Evolutionary conservation across 2,113 vertebrate species (phyloP).

Genomic region (Rhabdornis inornatus): DNA sequence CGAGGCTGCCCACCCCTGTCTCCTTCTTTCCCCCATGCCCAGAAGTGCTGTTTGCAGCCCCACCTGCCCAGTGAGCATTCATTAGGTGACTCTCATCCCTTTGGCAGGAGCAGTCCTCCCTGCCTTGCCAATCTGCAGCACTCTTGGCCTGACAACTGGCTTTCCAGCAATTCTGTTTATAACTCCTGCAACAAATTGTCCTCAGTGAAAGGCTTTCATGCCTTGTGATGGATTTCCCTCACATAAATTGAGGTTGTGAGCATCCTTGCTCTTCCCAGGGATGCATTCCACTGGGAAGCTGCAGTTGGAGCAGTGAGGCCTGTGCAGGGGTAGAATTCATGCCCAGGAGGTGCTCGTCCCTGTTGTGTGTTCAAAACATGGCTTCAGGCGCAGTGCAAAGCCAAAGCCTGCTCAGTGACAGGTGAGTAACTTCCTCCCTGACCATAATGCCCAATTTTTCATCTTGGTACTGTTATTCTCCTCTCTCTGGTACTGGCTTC

Average conservation of each 20-base stretch:
- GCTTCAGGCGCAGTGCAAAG: not conserved
- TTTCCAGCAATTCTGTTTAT: not conserved
- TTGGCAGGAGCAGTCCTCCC: not conserved
- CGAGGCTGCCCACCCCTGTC: not conserved
- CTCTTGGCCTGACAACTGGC: not conserved
- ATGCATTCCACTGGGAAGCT: not conserved
- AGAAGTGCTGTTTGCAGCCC: not conserved
- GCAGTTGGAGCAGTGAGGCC: not conserved
- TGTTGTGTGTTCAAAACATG: not conserved
- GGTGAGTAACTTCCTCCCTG: not conserved
- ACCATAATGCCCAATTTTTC: not conserved
- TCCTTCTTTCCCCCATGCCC: not conserved
- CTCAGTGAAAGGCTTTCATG: not conserved
- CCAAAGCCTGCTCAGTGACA: not conserved
- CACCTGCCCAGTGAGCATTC: not conserved
- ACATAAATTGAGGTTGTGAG: constrained; percentile 8
- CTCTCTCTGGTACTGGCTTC: not conserved
- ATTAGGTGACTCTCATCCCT: not conserved
- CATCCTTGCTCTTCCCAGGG: not conserved
- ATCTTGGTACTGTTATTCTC: not conserved
- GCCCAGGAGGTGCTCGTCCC: not conserved
- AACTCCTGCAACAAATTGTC: constrained; percentile 40
- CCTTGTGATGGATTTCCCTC: constrained; percentile 33
- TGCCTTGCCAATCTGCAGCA: not conserved
- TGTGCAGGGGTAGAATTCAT: not conserved